Evolutionary conservation across 2,113 vertebrate genomes (phyloP), one percentile per base, ranked within the genome.

Genomic region (Sander lucioperca): DNA sequence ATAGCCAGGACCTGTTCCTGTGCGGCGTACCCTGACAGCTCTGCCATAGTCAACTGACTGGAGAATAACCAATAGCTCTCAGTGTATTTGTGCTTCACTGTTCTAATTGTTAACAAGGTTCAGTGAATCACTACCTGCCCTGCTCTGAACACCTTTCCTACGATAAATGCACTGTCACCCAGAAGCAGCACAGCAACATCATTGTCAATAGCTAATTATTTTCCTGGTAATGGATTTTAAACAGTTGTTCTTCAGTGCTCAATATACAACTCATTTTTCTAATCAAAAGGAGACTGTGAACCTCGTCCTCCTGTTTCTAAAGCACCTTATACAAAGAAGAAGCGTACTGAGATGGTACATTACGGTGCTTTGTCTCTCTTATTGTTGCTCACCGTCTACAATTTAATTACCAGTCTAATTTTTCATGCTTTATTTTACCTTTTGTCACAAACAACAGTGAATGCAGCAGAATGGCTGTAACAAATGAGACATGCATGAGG

Each of bases 351-450:
- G 25, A 48, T 53, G 76, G 43, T 50, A 68, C 54, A 19, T 25
- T 21, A 15, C 53, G 36, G 18, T 11, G 39, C 25, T 48, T 13
- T 7, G 21, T 47, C 6, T 51, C 56, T 59, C n/a, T 62, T 48
- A 25, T 39, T 79, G 27, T 59, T 45, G 21, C 39, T 74, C 11
- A 19, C 7, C 13, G 6, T 72, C 18, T 66, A 30, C 51, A 70
- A 45, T 36, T 23, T 67, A 76, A 71, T 80, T 59, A 72, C 43
- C 57, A 21, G 45, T 39, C 25, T 64, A 4, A 80, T 71, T 30
- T 51, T 58, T 69, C 59, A 36, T 59, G 64, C 64, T 75, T 73
- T 51, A 43, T 47, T 61, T 58, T 70, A 27, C 30, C 21, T 21
- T 67, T 62, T 23, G 27, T 39, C 47, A 43, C 72, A 70, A 85